These are phyloP conservation scores for Toxostoma redivivum DNA, from an alignment of 2,113 vertebrate genomes.

Conservation along the genomic window DNA sequence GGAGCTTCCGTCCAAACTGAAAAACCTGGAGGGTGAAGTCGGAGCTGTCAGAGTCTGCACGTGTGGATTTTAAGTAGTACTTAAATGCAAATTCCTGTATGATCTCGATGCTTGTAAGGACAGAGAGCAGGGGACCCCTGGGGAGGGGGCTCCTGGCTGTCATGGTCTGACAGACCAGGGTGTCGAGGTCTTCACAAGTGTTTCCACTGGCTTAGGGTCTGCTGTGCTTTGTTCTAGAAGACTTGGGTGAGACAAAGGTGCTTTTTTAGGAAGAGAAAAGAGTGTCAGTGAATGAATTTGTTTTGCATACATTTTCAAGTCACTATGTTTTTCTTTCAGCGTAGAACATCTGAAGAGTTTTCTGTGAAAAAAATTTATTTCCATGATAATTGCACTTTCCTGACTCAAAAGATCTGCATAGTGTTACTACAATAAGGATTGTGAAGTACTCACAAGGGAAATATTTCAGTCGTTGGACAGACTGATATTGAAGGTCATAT, in stretches of 20 bases:
- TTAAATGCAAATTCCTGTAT: neutral
- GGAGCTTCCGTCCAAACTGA: neutral
- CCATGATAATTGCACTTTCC: neutral
- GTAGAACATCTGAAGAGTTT: neutral
- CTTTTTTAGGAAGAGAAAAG: neutral
- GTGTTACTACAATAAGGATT: neutral
- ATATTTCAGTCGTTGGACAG: neutral
- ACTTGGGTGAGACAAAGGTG: neutral
- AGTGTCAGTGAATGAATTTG: neutral
- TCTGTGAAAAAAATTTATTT: neutral
- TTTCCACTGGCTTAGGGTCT: neutral
- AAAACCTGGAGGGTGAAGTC: neutral
- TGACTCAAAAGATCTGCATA: neutral
- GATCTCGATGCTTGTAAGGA: fast-evolving
- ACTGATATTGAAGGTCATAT: neutral
- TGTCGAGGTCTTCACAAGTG: fast-evolving
- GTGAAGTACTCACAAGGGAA: neutral
- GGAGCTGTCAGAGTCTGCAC: neutral
- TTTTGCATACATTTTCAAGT: neutral
- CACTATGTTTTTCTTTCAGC: neutral
- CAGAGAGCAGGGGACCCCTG: neutral
- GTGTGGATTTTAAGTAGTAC: neutral
- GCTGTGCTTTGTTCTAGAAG: neutral
- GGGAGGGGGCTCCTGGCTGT: neutral
- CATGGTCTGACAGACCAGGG: fast-evolving